Base-by-base conservation (phyloP, 2,888 invertebrate species). In the Xylocampa areola region DNA sequence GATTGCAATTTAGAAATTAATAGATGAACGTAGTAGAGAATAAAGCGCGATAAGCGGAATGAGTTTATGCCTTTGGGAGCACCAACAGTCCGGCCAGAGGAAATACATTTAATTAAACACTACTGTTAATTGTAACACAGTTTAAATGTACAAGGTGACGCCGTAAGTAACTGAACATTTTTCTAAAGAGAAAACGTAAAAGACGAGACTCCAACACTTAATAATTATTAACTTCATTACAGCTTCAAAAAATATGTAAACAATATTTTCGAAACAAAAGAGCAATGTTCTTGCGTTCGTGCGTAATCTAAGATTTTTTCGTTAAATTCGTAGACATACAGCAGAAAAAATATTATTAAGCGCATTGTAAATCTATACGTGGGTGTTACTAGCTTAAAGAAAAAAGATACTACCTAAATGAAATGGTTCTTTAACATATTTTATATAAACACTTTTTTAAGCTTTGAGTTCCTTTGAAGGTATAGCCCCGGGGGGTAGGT, bases 81-180 rank as follows among this genome's bases (percentile, higher is more conserved):
- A 54, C 67, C 75, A 71, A 76, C n/a, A 80, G 81, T 80, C 73
- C 76, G 75, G 79, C 61, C 70, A 27, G 68, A 82, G 78, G 81
- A 84, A 84, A 86, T 87, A 81, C 78, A 86, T 88, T 88, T 84
- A 81, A 86, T 87, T 86, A 84, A 81, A 83, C 82, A 79, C 68
- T 67, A 64, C 54, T 58, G 52, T 62, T 52, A 58, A 57, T 45
- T 63, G 51, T 54, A 47, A 43, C 57, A 57, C 50, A 63, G 47
- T 58, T 39, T 32, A 39, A 51, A 54, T 49, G 32, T 48, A 52
- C 48, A 44, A 52, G 32, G 37, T 68, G 64, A 41, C 50, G 43
- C 36, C 25, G 4, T 14, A 6, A 50, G 40, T 40, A 41, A 48
- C 29, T 36, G 37, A 44, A 19, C 16, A 32, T 35, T 57, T 44